Evolutionary conservation across 1,140 invertebrate genomes (phyloP), one percentile per base, ranked within the genome.

Genomic region (Cephus cinctus): DNA sequence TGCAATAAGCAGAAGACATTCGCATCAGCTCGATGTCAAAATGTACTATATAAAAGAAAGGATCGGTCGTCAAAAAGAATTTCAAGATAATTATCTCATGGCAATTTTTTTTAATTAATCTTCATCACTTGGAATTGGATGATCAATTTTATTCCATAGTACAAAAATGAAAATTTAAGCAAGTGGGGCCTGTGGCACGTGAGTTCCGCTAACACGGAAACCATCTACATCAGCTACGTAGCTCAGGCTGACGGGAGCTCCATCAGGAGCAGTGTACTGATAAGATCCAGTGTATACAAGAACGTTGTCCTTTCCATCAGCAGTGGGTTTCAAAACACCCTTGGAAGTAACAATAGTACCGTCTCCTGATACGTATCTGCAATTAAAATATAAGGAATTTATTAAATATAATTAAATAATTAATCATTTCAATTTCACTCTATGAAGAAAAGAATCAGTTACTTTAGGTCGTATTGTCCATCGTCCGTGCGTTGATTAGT

Each of bases 191-290:
- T 59, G 51, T 5, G 78, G 78, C 14, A 79, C 56, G 56, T 77
- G 75, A 8, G 65, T 61, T 12, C 72, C 70, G 6, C 64, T 54
- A 1, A 63, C 63, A 11, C 64, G 56, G 53, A 61, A 67, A n/a
- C 75, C 73, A 14, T 67, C 61, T 4, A 68, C 56, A 16, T 71
- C 73, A 20, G 72, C 67, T 8, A 56, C 58, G 52, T 71, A 78
- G 3, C 15, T 27, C 20, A 47, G 9, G 4, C 51, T 57, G 45
- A 64, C 55, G 45, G 56, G 57, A 18, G 64, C 53, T n/a, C 73
- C 73, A 6, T 72, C 62, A 9, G 73, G 65, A 42, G 64, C 62
- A 8, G 62, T 68, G 58, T 76, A 77, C 22, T 60, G 58, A 22
- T 31, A 20, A n/a, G 42, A 42, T n/a, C 48, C 48, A 12, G 49